Base-by-base conservation (phyloP, 2,797 vertebrate genomes). In the Pseudomugil gertrudae region DNA sequence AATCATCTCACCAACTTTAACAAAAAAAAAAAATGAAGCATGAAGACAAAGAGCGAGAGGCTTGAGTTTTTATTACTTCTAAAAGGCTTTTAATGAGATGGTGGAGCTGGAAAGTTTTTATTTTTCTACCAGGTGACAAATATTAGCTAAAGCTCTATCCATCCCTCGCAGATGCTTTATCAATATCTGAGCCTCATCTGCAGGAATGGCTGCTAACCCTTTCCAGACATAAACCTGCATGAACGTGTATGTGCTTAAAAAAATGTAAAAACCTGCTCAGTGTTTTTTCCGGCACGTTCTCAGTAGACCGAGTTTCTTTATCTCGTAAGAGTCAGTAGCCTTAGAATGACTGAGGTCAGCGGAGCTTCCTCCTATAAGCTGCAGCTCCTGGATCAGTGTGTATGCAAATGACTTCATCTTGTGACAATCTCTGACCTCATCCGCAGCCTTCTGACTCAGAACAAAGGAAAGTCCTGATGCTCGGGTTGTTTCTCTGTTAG, bases 401-500 rank as follows among this genome's bases (percentile, higher is more conserved):
- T 57, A 74, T 78, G 83, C 79, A 71, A 74, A 87, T 69, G 5
- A 81, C 76, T 74, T 50, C 87, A 84, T 80, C 81, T 88, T 85
- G 87, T 91, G 90, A 91, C 83, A 76, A 83, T 79, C 80, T 77
- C 84, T 92, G 91, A 93, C 85, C 86, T 92, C 89, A 92, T 80
- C 64, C 9, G 60, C 73, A 72, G 79, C 80, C 35, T 50, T 72
- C 79, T 79, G 81, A 84, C 81, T 86, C 66, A 24, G 80, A 84
- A 90, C 89, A 90, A 90, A 85, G 81, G 79, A 72, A 57, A 29
- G 48, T 51, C 68, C 71, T 78, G 76, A 81, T 48, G 32, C 70
- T 56, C 3, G 2, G 3, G 36, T 38, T 38, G 36, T 38, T 5
- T 36, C 36, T 15, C 36, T 17, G 36, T 5, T 38, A 38, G 36